Conservation (phyloP, 2,113 vertebrate species). For the Piaya cayana region DNA sequence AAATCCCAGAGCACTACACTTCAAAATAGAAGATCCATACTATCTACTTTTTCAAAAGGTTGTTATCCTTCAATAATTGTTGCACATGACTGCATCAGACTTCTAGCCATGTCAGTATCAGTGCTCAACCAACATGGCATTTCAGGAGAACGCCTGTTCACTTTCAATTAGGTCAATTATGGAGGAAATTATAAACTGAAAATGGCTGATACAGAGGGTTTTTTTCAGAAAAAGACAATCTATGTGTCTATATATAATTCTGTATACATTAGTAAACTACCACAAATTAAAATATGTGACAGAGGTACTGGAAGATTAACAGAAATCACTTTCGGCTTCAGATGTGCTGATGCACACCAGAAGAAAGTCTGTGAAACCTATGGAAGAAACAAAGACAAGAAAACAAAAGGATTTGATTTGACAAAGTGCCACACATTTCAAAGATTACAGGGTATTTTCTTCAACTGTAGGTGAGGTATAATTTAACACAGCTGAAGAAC, state of each 20-base stretch:
- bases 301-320: background rate
- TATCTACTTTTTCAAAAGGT: background rate
- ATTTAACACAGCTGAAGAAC: background rate
- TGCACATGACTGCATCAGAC: background rate
- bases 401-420: background rate
- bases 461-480: background rate
- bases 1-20: background rate
- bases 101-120: background rate
- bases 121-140: background rate
- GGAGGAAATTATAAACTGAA: background rate
- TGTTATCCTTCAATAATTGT: background rate
- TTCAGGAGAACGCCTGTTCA: background rate
- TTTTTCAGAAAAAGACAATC: background rate
- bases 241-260: background rate
- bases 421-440: background rate
- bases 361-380: background rate
- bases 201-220: background rate
- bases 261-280: background rate
- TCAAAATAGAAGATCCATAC: background rate
- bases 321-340: background rate
- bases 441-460: background rate
- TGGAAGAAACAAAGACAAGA: background rate
- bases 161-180: background rate
- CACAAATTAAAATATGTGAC: background rate
- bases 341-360: fast-evolving